Base-by-base conservation (phyloP, 2,888 invertebrate genomes). In the Furcula furcula region DNA sequence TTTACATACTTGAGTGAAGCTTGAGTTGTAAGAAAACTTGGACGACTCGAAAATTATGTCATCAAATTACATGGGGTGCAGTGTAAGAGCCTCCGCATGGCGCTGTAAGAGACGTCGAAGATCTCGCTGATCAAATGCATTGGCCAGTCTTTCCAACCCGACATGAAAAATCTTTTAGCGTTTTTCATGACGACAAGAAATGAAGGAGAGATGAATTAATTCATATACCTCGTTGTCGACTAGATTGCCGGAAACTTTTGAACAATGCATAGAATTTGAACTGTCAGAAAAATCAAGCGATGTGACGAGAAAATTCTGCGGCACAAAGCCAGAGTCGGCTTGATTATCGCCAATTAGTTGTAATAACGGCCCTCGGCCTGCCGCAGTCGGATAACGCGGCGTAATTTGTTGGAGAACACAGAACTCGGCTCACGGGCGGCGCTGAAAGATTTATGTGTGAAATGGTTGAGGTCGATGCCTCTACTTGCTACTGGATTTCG, bases 341-440 rank as follows among this genome's bases (percentile, higher is more conserved):
- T 81, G 82, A 85, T 84, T 84, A 85, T 81, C 76, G 74, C 76
- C 85, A 86, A 87, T 86, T 86, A 86, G 78, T 73, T 75, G 71
- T 81, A 85, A 85, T 87, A 77, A 76, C 77, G 73, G 76, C 74
- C 66, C 71, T 69, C 69, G 61, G 56, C 53, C 46, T 49, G 48
- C 58, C 54, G 60, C 14, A 13, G 13, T 26, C 65, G 69, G 66
- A 59, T 69, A 69, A 67, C 74, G 69, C 66, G 68, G 60, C 64
- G 79, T 77, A 81, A 83, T 83, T 81, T 84, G 82, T 76, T 74
- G 63, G 59, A 58, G 60, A 62, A 60, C 66, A 62, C 53, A 43
- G 46, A 48, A 44, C 40, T 29, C 57, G 44, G 40, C 42, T 51
- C 55, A 57, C 54, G 55, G 6, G 4, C 22, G 50, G 55, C 54